phyloP scores from a whole-genome alignment of 1,140 invertebrate species.

The Periplaneta americana region DNA sequence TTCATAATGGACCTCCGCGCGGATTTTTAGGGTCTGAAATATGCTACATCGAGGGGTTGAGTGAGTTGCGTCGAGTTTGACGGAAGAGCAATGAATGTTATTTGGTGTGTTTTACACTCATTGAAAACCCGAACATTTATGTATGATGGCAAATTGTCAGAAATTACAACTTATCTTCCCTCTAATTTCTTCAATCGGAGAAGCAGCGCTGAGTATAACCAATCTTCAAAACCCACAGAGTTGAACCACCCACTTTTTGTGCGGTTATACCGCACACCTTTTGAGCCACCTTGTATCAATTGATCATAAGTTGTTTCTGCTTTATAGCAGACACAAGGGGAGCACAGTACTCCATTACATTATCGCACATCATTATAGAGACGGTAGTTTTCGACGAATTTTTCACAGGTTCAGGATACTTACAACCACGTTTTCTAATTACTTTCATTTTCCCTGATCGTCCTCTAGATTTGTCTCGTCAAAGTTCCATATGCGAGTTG shows the following conservation, averaged over 20 bases:
- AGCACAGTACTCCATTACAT: conserved; percentile 13
- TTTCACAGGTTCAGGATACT: background rate
- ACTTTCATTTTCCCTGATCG: background rate
- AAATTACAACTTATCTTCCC: background rate
- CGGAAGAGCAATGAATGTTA: background rate
- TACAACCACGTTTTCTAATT: background rate
- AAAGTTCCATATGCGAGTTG: background rate
- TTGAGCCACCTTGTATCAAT: background rate
- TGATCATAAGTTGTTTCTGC: background rate
- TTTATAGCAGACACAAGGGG: background rate
- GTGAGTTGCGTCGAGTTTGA: background rate
- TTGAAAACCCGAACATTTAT: background rate
- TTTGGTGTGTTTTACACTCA: background rate
- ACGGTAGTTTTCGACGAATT: conserved; percentile 24
- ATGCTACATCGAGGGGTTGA: too few relatives aligned
- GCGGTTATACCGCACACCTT: background rate
- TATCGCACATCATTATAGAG: conserved; percentile 24
- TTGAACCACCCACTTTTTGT: conserved; percentile 5
- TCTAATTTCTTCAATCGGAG: background rate
- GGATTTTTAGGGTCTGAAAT: too few relatives aligned
- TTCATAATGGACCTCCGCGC: too few relatives aligned
- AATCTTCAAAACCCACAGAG: background rate
- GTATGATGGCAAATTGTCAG: too few relatives aligned
- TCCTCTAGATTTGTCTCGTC: background rate
- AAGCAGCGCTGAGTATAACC: background rate